These are phyloP conservation scores for Himalopsyche japonica DNA, from an alignment of 2,888 invertebrate genomes.

Conservation along the genomic window DNA sequence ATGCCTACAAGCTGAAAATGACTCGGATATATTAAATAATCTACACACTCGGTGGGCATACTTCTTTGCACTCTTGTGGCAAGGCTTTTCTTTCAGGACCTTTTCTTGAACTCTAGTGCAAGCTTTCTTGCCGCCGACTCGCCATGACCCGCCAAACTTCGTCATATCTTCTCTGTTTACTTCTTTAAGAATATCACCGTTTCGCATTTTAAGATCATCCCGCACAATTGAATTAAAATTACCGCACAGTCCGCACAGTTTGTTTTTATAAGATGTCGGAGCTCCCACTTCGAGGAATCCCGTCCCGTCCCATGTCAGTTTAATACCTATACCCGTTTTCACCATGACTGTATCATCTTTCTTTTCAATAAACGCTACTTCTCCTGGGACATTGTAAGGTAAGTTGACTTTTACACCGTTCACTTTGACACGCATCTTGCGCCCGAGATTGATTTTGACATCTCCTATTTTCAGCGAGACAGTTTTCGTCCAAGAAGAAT, in stretches of 20 bases:
- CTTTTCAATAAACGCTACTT: slow-evolving; percentile 64
- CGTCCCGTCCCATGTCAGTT: slow-evolving; percentile 90
- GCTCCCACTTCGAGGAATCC: slow-evolving; percentile 89
- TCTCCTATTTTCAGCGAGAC: slow-evolving; percentile 78
- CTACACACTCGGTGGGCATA: slow-evolving; percentile 58
- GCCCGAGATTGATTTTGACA: slow-evolving; percentile 81
- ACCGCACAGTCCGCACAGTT: slow-evolving; percentile 90
- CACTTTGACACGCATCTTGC: slow-evolving; percentile 83
- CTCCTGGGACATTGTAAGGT: slow-evolving; percentile 65
- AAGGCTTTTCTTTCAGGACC: slow-evolving; percentile 51
- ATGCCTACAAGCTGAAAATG: slow-evolving; percentile 77
- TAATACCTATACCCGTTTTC: slow-evolving; percentile 75
- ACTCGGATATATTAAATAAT: slow-evolving; percentile 56
- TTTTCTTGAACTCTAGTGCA: slow-evolving; percentile 65
- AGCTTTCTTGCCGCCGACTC: slow-evolving; percentile 78
- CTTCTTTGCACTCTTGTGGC: slow-evolving; percentile 55
- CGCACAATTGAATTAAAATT: slow-evolving; percentile 87
- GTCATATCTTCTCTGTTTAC: slow-evolving; percentile 51
- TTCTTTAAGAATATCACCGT: slow-evolving; percentile 70
- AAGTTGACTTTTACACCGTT: slow-evolving; percentile 75
- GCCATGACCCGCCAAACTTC: slow-evolving; percentile 88
- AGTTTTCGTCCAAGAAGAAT: slow-evolving; percentile 90
- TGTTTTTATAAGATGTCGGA: slow-evolving; percentile 70
- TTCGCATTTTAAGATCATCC: slow-evolving; percentile 79
- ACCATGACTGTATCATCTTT: slow-evolving; percentile 69